A percentile compares a stretch with the other conserved stretches of the same genome.
phyloP scores from a whole-genome alignment of 2,888 invertebrate genomes.

The Operophtera brumata region DNA sequence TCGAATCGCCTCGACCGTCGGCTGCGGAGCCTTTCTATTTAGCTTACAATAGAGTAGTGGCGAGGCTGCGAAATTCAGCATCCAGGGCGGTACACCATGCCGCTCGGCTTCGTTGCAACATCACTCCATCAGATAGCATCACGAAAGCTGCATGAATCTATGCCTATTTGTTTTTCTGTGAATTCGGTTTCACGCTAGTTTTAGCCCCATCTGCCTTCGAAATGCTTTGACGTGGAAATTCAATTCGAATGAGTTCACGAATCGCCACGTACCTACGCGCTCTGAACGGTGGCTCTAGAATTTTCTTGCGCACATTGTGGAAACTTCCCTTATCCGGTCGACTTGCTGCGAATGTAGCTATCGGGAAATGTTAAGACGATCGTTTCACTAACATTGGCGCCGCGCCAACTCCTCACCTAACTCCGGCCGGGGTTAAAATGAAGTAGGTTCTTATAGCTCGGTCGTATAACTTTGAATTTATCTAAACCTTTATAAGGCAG shows the following conservation, averaged over 20 bases:
- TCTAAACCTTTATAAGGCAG: too few species aligned
- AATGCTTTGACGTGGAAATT: slow-evolving; percentile 52
- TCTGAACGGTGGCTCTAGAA: slow-evolving; percentile 38
- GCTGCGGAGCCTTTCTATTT: slow-evolving; percentile 39
- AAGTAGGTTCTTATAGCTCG: slow-evolving; percentile 20
- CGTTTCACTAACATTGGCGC: slow-evolving; percentile 61
- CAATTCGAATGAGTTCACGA: slow-evolving; percentile 60
- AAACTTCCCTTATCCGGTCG: slow-evolving; percentile 59
- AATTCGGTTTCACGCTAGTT: slow-evolving; percentile 44
- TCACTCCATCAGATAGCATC: not conserved
- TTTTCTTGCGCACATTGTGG: slow-evolving; percentile 55
- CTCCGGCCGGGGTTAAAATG: slow-evolving; percentile 35
- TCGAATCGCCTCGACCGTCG: slow-evolving; percentile 13
- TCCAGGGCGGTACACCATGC: slow-evolving; percentile 54
- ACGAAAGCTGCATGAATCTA: not conserved
- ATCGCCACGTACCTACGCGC: slow-evolving; percentile 49
- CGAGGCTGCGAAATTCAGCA: slow-evolving; percentile 45
- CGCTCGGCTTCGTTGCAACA: slow-evolving; percentile 38
- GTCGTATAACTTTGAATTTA: too few species aligned
- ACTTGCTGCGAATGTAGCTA: slow-evolving; percentile 59
- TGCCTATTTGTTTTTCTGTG: slow-evolving; percentile 40
- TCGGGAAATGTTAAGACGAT: slow-evolving; percentile 62
- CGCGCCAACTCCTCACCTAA: slow-evolving; percentile 54
- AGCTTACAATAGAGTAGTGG: slow-evolving; percentile 46
- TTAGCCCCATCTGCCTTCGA: slow-evolving; percentile 30